A percentile compares a stretch with the other conserved stretches of the same genome.
Conservation (phyloP, 2,888 invertebrate species). For the Empis livida region DNA sequence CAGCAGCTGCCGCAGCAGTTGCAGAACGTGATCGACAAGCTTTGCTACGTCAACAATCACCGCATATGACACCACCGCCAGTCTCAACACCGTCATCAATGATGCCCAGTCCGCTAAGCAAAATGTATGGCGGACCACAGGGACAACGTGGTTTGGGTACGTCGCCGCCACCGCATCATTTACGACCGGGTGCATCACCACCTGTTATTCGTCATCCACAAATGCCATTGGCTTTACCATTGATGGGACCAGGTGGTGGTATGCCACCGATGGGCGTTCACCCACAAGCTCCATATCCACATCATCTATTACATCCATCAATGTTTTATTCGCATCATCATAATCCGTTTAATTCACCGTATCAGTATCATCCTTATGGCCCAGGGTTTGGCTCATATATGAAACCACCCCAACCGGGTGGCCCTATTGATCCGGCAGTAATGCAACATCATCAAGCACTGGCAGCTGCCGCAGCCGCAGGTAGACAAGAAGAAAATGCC, state of each 20-base stretch:
- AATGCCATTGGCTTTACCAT: slow-evolving; percentile 35
- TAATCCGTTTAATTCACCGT: slow-evolving; percentile 42
- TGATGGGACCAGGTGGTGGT: slow-evolving; percentile 33
- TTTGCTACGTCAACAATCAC: slow-evolving; percentile 34
- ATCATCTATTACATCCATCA: slow-evolving; percentile 51
- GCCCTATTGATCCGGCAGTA: slow-evolving; percentile 31
- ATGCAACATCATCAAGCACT: slow-evolving; percentile 34
- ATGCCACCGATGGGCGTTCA: slow-evolving; percentile 45
- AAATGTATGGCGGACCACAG: slow-evolving; percentile 31
- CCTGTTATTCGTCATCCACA: slow-evolving; percentile 41
- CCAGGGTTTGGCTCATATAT: slow-evolving; percentile 34
- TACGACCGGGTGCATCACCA: slow-evolving; percentile 38
- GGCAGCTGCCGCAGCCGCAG: slow-evolving; percentile 36
- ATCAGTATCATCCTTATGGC: slow-evolving; percentile 40
- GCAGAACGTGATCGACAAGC: slow-evolving; percentile 36
- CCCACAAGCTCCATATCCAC: slow-evolving; percentile 59
- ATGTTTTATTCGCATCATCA: slow-evolving; percentile 67
- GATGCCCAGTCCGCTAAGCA: slow-evolving; percentile 36
- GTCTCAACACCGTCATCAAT: slow-evolving; percentile 35
- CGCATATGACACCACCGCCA: slow-evolving; percentile 38
- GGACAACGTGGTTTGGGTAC: slow-evolving; percentile 41
- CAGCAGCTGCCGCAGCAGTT: slow-evolving; percentile 36
- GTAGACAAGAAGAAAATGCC: slow-evolving; percentile 36
- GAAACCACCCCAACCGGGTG: slow-evolving; percentile 32
- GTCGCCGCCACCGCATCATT: slow-evolving; percentile 33